Percentiles rank a stretch among this genome's conserved stretches.
Evolutionary conservation across 1,140 invertebrate species (phyloP).

Genomic region (Eriosoma lanigerum): DNA sequence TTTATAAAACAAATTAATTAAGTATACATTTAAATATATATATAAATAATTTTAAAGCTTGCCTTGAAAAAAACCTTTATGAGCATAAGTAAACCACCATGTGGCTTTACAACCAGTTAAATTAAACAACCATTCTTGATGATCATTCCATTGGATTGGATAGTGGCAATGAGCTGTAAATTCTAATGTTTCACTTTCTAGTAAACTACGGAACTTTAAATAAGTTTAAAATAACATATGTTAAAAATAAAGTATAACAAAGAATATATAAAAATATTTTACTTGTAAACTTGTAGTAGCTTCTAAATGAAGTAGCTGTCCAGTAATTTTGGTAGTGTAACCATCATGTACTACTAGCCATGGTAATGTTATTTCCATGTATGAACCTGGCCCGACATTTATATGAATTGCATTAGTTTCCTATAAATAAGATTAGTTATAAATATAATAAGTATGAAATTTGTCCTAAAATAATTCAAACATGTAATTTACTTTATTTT

Average conservation of each 20-base stretch:
- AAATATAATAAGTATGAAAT: conserved; percentile 5
- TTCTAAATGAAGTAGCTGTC: conserved; percentile 89
- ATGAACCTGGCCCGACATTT: conserved; percentile 89
- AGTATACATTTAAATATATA: not conserved
- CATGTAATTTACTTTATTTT: conserved; percentile 70
- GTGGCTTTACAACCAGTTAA: conserved; percentile 93
- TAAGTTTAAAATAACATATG: conserved; percentile 27
- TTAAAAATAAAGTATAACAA: too few relatives aligned
- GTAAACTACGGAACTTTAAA: conserved; percentile 76
- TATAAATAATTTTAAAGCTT: not conserved
- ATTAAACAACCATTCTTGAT: conserved; percentile 87
- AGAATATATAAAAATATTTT: conserved; percentile 1
- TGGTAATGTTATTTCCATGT: conserved; percentile 92
- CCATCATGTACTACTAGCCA: conserved; percentile 85
- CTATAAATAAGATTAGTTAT: conserved; percentile 56
- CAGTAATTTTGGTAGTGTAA: conserved; percentile 86
- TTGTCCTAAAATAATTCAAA: conserved; percentile 12
- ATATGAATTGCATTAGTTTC: conserved; percentile 96
- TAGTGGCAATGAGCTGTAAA: conserved; percentile 84
- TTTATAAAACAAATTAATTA: conserved; percentile 52
- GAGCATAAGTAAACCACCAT: conserved; percentile 86
- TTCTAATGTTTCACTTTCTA: conserved; percentile 92
- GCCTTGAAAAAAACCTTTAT: conserved; percentile 94
- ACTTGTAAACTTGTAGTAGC: conserved; percentile 87
- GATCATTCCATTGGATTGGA: conserved; percentile 90